phyloP scores from a whole-genome alignment of 2,113 vertebrate species.

The Arizona elegans region DNA sequence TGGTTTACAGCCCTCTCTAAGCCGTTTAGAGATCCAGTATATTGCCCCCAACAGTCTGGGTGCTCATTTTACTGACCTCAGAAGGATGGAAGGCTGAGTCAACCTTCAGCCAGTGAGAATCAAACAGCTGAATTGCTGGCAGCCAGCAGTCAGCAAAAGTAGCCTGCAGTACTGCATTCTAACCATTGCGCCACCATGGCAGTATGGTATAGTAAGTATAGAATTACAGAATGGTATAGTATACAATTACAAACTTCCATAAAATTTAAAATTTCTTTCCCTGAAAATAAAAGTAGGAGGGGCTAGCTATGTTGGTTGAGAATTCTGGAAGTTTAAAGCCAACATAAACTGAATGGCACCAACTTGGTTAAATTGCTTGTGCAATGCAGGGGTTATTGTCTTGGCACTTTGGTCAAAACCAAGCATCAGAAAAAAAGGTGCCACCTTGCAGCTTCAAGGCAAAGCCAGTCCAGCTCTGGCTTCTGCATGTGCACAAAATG shows the following conservation, averaged over 20 bases:
- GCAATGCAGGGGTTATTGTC: neutral
- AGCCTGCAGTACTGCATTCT: too few species aligned
- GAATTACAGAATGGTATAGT: too few species aligned
- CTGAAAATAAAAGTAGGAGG: neutral
- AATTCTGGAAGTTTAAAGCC: neutral
- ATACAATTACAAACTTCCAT: neutral
- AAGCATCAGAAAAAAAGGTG: neutral
- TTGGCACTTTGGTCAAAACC: neutral
- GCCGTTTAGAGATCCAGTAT: too few species aligned
- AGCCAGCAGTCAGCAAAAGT: too few species aligned
- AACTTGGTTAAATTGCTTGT: neutral
- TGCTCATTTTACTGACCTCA: too few species aligned
- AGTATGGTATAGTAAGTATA: too few species aligned
- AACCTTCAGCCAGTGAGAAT: too few species aligned
- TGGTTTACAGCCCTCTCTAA: too few species aligned
- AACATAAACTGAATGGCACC: neutral
- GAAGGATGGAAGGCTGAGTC: too few species aligned
- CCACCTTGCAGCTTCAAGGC: neutral
- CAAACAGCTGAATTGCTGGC: too few species aligned
- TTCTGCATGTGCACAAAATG: neutral
- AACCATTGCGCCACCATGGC: too few species aligned
- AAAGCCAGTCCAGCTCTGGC: neutral
- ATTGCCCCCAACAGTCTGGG: too few species aligned
- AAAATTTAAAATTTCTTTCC: conserved; percentile 3
- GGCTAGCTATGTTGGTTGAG: neutral